Evolutionary conservation across 2,888 invertebrate species (phyloP), one percentile per base, ranked within the genome.

Genomic region (Smittia aterrima): DNA sequence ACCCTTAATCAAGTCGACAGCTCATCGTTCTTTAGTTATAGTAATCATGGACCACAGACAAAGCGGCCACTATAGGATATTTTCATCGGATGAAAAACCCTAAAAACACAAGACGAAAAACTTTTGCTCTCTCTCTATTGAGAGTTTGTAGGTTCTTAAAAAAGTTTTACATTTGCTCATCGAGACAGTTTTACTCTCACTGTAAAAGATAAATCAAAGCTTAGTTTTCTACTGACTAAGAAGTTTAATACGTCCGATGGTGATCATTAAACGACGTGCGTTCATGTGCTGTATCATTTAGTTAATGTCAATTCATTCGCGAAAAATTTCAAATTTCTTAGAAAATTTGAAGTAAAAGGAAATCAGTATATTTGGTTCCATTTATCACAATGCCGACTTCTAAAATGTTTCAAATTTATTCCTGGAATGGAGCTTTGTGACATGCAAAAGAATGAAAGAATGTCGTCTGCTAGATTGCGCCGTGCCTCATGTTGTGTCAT

Each of bases 321-420:
- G 6, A 58, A 7, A 22, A 58, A 18, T 58, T 6, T 22, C 9
- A 22, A 22, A 18, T 58, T 2, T n/a, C 58, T 58, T 58, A n/a
- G 47, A 47, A 47, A n/a, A 16, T 47, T 47, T 4, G n/a, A 16
- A 47, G 4, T 6, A 47, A 11, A 47, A 32, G 32, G n/a, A 47
- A 47, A 47, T 47, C 47, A 11, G n/a, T 16, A 47, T 11, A 11
- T 6, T 16, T 2, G n/a, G 47, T n/a, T 47, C 58, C 58, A 58
- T 58, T 58, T 18, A 58, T 58, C 58, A 47, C 16, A 2, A 18
- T 7, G 58, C 22, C 22, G 18, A 22, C 13, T 22, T 58, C 58
- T 22, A 58, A 58, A 58, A 58, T 18, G 58, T 13, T 58, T 22
- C n/a, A 18, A 58, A 58, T 58, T 58, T 22, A 58, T 58, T 58